Base-by-base conservation (phyloP, 1,140 invertebrate genomes). In the Zaprionus africanus region DNA sequence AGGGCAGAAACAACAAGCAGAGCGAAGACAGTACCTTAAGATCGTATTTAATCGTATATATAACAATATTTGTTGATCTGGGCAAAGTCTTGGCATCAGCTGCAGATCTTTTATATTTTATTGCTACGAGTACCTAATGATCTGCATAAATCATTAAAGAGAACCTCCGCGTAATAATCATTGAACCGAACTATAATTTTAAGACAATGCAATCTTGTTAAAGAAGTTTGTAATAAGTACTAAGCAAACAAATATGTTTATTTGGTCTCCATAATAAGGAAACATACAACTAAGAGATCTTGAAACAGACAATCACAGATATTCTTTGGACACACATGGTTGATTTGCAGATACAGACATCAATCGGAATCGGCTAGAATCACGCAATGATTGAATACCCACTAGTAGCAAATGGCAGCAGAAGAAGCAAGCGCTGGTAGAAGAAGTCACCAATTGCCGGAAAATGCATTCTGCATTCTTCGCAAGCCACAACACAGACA, bases 381-480 rank as follows among this genome's bases (percentile, higher is more conserved):
- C 28, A n/a, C 28, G 54, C 15, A 72, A 46, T 61, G 22, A n/a
- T 46, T 12, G 49, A 51, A 71, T 84, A 90, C 82, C 83, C 73
- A 90, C 85, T 81, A 41, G 81, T 56, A 26, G 77, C 82, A 38
- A 90, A 90, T 49, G 85, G 85, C 79, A 90, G 31, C 49, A 90
- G 72, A 72, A 90, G 67, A 58, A 90, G 57, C 54, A 90, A 72
- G 26, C 86, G 81, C 70, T 90, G 86, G 59, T 90, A 90, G 70
- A 90, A 85, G 56, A 90, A 85, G 53, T 90, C 72, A 34, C 72
- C 82, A 62, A 90, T 66, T 54, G 76, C 69, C 64, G 81, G 85
- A 82, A 90, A 90, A 73, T 90, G 79, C 85, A 90, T 90, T 90
- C 62, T 90, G 79, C 85, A 90, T 90, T 90, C 62, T 83, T 68